Conservation (phyloP, 1,140 invertebrate species). For the Drosophila sucinea region DNA sequence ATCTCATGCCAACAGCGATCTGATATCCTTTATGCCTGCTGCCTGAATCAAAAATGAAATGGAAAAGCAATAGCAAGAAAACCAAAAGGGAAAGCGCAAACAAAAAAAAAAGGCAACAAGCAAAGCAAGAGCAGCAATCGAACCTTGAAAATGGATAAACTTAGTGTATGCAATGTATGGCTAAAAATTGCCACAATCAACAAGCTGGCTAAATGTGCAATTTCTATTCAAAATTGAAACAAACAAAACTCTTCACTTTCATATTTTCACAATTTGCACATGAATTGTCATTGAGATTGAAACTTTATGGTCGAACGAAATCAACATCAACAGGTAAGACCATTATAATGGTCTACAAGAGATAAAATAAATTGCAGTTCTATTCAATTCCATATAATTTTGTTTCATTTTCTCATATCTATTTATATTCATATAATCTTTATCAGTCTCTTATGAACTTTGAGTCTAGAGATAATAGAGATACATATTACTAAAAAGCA, state of each 20-base stretch:
- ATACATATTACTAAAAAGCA: too few relatives aligned
- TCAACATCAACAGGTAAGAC: too few relatives aligned
- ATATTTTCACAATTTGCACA: constrained; percentile 1
- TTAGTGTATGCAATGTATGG: constrained; percentile 8
- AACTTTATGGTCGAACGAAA: too few relatives aligned
- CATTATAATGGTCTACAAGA: too few relatives aligned
- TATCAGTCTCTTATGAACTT: too few relatives aligned
- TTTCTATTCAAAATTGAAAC: too few relatives aligned
- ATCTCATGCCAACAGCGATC: neutral
- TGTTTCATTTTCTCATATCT: too few relatives aligned
- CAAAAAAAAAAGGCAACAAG: neutral
- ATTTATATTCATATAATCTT: too few relatives aligned
- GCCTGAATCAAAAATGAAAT: neutral
- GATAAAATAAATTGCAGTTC: too few relatives aligned
- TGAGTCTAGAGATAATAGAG: too few relatives aligned
- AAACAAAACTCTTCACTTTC: neutral
- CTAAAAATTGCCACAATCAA: constrained; percentile 17
- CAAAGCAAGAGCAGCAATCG: constrained; percentile 18
- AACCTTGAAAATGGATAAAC: constrained; percentile 14
- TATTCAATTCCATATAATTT: too few relatives aligned
- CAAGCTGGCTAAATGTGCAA: constrained; percentile 23
- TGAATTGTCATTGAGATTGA: too few relatives aligned
- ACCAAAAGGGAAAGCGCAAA: constrained; percentile 11
- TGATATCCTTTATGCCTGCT: neutral
- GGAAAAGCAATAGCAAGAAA: constrained; percentile 1